Percentiles rank a stretch among this genome's conserved stretches.
Evolutionary conservation across 2,888 invertebrate genomes (phyloP).

Genomic region (Acanthococcus lagerstroemiae): DNA sequence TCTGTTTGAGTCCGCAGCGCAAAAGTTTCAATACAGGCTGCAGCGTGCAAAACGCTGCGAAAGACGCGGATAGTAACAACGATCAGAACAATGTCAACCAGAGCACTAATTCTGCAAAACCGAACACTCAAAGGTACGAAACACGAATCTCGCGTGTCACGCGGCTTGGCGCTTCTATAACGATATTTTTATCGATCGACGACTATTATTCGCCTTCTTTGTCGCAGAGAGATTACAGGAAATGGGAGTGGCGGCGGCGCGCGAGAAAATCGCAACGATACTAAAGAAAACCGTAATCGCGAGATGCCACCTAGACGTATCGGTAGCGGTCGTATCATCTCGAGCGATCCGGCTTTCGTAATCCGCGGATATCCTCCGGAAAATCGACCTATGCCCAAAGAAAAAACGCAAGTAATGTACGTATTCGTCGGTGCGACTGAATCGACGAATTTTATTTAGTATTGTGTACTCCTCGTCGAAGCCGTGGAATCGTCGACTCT

Average conservation of each 20-base stretch:
- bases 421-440: not conserved
- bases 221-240: not conserved
- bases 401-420: conserved; percentile 15
- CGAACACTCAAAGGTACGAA: conserved; percentile 1
- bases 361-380: conserved; percentile 19
- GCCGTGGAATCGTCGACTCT: too few species aligned
- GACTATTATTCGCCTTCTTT: not conserved
- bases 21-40: conserved; percentile 80
- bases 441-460: not conserved
- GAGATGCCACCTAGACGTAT: conserved; percentile 22
- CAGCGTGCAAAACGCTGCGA: conserved; percentile 51
- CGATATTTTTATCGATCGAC: not conserved
- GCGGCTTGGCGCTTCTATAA: too few species aligned
- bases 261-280: not conserved
- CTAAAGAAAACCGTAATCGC: conserved; percentile 4
- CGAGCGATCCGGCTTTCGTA: conserved; percentile 8
- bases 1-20: conserved; percentile 75
- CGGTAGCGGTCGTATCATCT: conserved; percentile 32
- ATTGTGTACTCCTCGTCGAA: not conserved
- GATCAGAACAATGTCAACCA: not conserved
- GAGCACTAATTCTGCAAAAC: not conserved
- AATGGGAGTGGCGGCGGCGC: not conserved
- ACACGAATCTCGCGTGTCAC: too few species aligned
- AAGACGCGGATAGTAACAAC: not conserved
- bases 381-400: not conserved